Evolutionary conservation across 1,140 invertebrate species (phyloP).

Genomic region (Ruditapes philippinarum): DNA sequence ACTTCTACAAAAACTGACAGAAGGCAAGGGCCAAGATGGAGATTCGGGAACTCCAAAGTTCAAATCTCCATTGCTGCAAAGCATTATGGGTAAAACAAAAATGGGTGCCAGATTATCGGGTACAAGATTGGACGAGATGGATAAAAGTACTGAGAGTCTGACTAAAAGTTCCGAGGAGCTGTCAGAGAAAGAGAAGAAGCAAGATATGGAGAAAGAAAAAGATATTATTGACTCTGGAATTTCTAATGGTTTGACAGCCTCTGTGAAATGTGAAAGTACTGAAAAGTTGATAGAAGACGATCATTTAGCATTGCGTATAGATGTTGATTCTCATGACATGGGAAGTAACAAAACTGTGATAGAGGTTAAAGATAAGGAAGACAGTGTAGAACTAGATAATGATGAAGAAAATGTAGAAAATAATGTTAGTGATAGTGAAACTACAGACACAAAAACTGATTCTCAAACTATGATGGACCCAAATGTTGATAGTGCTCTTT

Average conservation of each 20-base stretch:
- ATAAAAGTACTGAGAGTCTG: slow-evolving; percentile 48
- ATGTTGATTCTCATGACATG: slow-evolving; percentile 26
- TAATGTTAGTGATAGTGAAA: slow-evolving; percentile 34
- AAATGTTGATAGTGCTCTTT: slow-evolving; percentile 54
- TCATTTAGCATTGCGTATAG: background rate
- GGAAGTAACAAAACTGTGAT: slow-evolving; percentile 29
- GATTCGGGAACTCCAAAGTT: slow-evolving; percentile 65
- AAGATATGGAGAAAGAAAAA: slow-evolving; percentile 26
- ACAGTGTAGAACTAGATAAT: background rate
- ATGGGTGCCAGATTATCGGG: slow-evolving; percentile 49
- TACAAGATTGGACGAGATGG: slow-evolving; percentile 50
- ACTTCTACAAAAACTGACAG: slow-evolving; percentile 80
- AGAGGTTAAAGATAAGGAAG: slow-evolving; percentile 39
- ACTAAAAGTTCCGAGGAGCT: slow-evolving; percentile 48
- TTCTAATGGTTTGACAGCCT: slow-evolving; percentile 29
- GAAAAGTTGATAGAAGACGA: slow-evolving; percentile 33
- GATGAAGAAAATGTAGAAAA: background rate
- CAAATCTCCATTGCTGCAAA: slow-evolving; percentile 64
- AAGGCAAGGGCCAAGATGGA: slow-evolving; percentile 72
- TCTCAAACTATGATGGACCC: slow-evolving; percentile 42
- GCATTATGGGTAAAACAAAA: slow-evolving; percentile 67
- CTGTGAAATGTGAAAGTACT: slow-evolving; percentile 50
- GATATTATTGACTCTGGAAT: slow-evolving; percentile 8
- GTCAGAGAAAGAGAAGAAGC: slow-evolving; percentile 38
- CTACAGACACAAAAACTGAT: slow-evolving; percentile 31